A percentile compares a stretch with the other conserved stretches of the same genome.
Evolutionary conservation across 2,797 vertebrate genomes (phyloP).

Genomic region (Graptemys geographica): DNA sequence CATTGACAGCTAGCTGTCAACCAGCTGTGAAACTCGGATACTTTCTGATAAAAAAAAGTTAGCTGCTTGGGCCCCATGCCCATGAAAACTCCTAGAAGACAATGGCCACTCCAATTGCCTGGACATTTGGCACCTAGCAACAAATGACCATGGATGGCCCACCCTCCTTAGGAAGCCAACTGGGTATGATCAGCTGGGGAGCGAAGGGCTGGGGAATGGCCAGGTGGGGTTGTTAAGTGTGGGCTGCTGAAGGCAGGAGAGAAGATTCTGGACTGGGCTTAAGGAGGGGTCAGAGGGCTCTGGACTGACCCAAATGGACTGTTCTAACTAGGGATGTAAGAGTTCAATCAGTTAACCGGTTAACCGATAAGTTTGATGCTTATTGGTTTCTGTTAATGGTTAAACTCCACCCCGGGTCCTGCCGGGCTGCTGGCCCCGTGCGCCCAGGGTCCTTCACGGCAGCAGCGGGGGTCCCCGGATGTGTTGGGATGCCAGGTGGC

Average conservation of each 20-base stretch:
- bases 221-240: background rate
- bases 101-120: background rate
- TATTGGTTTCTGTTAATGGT: too few relatives aligned
- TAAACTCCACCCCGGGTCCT: background rate
- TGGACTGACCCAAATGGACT: background rate
- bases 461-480: background rate
- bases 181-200: background rate
- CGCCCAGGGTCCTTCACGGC: background rate
- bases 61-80: background rate
- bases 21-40: background rate
- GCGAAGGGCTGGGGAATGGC: background rate
- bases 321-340: background rate
- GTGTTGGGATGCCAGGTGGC: fast-evolving
- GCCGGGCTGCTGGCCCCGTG: constrained; percentile 7
- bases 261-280: background rate
- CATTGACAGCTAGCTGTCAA: background rate
- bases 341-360: too few relatives aligned
- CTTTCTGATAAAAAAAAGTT: background rate
- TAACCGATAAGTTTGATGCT: too few relatives aligned
- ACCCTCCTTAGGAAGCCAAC: background rate
- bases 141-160: background rate
- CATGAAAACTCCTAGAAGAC: background rate
- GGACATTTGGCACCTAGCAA: background rate
- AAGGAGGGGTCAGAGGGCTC: background rate
- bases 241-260: background rate